Conservation (phyloP, 2,113 vertebrate species). For the Manacus vitellinus region DNA sequence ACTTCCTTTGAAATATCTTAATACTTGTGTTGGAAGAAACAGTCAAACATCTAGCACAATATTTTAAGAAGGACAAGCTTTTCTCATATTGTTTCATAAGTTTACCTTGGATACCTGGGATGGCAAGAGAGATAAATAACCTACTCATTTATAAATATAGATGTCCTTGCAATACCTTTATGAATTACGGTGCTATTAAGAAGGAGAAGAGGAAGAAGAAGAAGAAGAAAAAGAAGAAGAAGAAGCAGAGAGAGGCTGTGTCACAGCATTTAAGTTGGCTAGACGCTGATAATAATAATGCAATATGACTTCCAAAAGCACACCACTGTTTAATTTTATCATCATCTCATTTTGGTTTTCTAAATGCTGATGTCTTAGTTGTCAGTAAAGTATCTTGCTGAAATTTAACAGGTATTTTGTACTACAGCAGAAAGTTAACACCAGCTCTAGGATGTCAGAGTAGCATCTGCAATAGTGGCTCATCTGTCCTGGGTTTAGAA, state of each 20-base stretch:
- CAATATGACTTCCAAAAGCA: not conserved
- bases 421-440: not conserved
- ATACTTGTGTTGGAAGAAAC: not conserved
- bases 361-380: not conserved
- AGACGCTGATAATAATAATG: not conserved
- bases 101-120: not conserved
- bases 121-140: not conserved
- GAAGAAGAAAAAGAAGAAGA: not conserved
- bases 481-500: not conserved
- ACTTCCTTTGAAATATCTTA: not conserved
- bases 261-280: not conserved
- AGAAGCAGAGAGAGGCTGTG: not conserved
- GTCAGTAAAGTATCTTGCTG: not conserved
- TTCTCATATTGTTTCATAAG: not conserved
- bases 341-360: not conserved
- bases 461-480: not conserved
- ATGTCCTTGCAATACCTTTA: not conserved
- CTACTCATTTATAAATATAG: not conserved
- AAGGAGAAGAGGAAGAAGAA: not conserved
- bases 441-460: not conserved
- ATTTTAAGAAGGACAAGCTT: not conserved
- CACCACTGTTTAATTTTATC: not conserved
- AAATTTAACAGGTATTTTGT: not conserved
- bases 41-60: not conserved
- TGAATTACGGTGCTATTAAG: not conserved